These are phyloP conservation scores for Crocuta crocuta DNA, from an alignment of 2,113 vertebrate species.

Conservation along the genomic window DNA sequence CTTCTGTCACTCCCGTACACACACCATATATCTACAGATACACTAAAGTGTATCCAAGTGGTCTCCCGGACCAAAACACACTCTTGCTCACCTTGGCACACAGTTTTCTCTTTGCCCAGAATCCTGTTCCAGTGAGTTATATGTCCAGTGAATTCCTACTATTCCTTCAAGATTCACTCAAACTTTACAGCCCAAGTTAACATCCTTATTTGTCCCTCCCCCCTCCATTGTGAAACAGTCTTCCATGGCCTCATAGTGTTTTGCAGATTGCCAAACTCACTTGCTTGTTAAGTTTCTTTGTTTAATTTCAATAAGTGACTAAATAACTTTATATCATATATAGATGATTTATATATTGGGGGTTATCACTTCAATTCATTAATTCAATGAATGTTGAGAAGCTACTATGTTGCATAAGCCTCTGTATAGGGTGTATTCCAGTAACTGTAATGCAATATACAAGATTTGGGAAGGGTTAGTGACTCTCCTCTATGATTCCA, in stretches of 20 bases:
- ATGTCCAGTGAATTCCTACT: background rate
- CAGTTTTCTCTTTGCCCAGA: background rate
- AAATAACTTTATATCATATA: conserved; percentile 4
- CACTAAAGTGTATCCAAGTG: background rate
- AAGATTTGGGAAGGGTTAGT: background rate
- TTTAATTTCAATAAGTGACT: conserved; percentile 56
- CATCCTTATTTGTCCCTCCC: background rate
- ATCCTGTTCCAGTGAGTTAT: background rate
- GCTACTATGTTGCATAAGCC: background rate
- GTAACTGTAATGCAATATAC: background rate
- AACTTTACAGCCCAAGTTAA: background rate
- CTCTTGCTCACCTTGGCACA: background rate
- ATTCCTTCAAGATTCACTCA: background rate
- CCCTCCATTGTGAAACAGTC: background rate
- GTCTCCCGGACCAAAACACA: background rate
- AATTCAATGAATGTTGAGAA: conserved; percentile 2
- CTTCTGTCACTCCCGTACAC: background rate
- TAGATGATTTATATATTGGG: background rate
- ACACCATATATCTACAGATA: background rate
- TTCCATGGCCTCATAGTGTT: background rate
- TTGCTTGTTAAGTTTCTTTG: conserved; percentile 10
- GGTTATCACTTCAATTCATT: conserved; percentile 42
- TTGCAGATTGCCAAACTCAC: background rate
- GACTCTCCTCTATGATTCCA: background rate
- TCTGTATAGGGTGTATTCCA: background rate